Percentiles rank a stretch among this genome's conserved stretches.
Evolutionary conservation across 2,113 vertebrate species (phyloP).

Genomic region (Acrocephalus kingi): DNA sequence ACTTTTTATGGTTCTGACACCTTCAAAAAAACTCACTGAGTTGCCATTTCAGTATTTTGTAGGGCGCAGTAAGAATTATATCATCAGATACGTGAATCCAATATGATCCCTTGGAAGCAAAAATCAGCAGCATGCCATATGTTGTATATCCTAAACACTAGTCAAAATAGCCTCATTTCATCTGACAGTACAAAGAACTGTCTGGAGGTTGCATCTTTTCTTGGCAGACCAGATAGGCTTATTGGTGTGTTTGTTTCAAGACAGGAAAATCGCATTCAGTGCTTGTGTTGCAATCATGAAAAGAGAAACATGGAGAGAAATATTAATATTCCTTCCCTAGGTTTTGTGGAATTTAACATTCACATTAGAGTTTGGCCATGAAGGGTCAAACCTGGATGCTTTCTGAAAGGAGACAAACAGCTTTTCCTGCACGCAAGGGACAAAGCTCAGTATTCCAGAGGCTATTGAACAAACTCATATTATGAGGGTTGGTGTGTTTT

Average conservation of each 20-base stretch:
- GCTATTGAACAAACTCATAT: neutral
- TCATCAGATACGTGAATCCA: neutral
- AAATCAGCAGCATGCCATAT: conserved; percentile 26
- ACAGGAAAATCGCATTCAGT: neutral
- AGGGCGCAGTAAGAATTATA: neutral
- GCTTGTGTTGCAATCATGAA: neutral
- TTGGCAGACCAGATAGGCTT: conserved; percentile 32
- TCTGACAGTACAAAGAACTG: conserved; percentile 26
- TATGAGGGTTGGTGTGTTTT: neutral
- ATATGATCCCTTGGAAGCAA: neutral
- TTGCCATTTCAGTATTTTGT: neutral
- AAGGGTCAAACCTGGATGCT: neutral
- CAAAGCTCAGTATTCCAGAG: neutral
- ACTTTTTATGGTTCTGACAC: neutral
- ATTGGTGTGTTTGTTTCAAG: conserved; percentile 17
- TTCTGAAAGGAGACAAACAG: neutral
- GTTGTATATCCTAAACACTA: conserved; percentile 21
- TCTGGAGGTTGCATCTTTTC: conserved; percentile 1
- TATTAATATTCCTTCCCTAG: neutral
- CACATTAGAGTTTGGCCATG: neutral
- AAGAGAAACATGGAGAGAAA: neutral
- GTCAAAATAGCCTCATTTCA: conserved; percentile 38
- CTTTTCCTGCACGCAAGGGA: neutral
- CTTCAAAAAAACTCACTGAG: neutral
- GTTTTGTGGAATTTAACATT: neutral